Evolutionary conservation across 2,797 vertebrate species (phyloP).

Genomic region (Etheostoma perlongum): DNA sequence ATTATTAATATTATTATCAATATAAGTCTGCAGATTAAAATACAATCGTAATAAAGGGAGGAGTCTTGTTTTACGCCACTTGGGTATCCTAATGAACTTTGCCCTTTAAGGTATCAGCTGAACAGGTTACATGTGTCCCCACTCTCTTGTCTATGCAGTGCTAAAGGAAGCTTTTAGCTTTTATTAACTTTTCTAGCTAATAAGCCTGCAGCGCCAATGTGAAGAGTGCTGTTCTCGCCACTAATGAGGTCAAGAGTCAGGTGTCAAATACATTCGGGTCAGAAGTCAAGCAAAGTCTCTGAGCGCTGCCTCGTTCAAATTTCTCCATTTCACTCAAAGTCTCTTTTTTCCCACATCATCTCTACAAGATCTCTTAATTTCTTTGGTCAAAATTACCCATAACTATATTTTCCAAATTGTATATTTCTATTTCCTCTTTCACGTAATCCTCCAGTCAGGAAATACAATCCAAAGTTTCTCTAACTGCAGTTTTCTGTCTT

Average conservation of each 20-base stretch:
- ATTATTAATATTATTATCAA: not conserved
- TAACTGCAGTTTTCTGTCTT: constrained; percentile 11
- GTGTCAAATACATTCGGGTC: constrained; percentile 18
- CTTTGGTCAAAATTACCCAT: not conserved
- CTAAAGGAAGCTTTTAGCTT: constrained; percentile 20
- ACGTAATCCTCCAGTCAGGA: not conserved
- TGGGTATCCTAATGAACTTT: not conserved
- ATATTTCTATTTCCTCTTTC: not conserved
- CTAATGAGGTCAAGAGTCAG: constrained; percentile 50
- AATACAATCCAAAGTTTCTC: not conserved
- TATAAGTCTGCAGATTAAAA: not conserved
- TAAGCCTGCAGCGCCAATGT: constrained; percentile 23
- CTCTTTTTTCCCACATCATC: not conserved
- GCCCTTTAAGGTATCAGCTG: constrained; percentile 13
- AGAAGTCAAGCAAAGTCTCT: constrained; percentile 10
- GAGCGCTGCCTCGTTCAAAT: not conserved
- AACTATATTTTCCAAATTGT: constrained; percentile 3
- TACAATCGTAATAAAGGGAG: not conserved
- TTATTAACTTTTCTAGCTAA: not conserved
- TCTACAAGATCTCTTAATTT: not conserved
- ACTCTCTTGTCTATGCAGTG: constrained; percentile 15
- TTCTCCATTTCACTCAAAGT: not conserved
- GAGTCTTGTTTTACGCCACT: constrained; percentile 3
- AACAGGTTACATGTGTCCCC: constrained; percentile 11
- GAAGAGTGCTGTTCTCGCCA: constrained; percentile 7